Base-by-base conservation (phyloP, 1,140 invertebrate species). In the Meloidogyne floridensis region DNA sequence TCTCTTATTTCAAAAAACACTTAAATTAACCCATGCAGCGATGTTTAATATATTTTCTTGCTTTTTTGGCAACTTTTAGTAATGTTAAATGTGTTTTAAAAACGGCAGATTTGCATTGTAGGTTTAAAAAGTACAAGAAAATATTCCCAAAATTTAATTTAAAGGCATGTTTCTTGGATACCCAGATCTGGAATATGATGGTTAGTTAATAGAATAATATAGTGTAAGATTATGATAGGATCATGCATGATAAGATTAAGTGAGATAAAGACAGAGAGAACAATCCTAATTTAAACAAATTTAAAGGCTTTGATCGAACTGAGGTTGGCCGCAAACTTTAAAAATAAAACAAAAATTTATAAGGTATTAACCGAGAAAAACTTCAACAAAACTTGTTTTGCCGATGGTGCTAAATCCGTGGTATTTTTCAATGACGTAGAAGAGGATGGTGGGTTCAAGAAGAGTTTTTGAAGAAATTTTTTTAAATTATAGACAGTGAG, bases 101-200 rank as follows among this genome's bases (percentile, higher is more conserved):
- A 76, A 75, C 72, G 54, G 73, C 83, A n/a, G 81, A 83, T 18
- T 75, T 83, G 10, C 18, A 84, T 18, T 86, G 78, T 79, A 15
- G 65, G 59, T 32, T 71, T 11, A 53, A 54, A 32, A 76, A 77
- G 6, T 9, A 53, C 4, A 5, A 53, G 9, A n/a, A n/a, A 65
- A 11, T 71, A n/a, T 72, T 20, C 13, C 43, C 65, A 32, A 69
- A 18, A 6, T 91, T 94, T 5, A 90, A 94, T 43, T 89, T 4
- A 88, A 85, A 77, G 88, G 87, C 79, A 89, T 89, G 88, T 89
- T 89, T 81, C 78, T 89, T n/a, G 88, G 88, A 20, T 89, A 90
- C 80, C 88, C 88, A 11, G 88, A 90, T 69, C 80, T 89, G 32
- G 89, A 89, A 77, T 89, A 90, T 73, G 88, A 89, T 74, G 88